Conservation (phyloP, 2,113 vertebrate genomes). For the Columba janthina region DNA sequence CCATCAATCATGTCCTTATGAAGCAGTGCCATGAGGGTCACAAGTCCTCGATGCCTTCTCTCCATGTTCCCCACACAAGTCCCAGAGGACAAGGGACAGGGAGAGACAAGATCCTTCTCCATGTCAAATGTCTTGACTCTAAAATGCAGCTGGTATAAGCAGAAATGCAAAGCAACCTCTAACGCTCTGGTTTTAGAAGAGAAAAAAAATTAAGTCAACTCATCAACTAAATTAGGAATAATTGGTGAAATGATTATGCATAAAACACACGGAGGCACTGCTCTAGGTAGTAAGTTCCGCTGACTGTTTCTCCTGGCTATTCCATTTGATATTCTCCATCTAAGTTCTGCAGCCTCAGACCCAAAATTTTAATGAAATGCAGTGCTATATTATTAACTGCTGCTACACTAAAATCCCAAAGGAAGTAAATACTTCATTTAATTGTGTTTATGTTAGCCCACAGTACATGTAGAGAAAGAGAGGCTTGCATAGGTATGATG, state of each 20-base stretch:
- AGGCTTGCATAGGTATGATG: background rate
- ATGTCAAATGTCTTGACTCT: background rate
- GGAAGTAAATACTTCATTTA: conserved; percentile 56
- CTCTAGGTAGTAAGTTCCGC: conserved; percentile 25
- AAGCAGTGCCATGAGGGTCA: background rate
- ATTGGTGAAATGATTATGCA: conserved; percentile 38
- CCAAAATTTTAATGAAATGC: conserved; percentile 53
- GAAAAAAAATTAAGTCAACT: background rate
- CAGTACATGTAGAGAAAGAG: background rate
- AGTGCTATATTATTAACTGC: conserved; percentile 37
- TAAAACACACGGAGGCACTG: background rate
- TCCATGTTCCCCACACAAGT: background rate
- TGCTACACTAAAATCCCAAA: conserved; percentile 42
- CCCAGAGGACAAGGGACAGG: background rate
- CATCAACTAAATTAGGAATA: conserved; percentile 43
- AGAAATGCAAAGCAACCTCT: background rate
- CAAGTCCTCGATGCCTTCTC: background rate
- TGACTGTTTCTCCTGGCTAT: conserved; percentile 53
- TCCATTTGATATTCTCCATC: conserved; percentile 44
- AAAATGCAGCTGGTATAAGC: background rate
- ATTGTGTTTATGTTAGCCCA: conserved; percentile 36
- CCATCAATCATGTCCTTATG: background rate
- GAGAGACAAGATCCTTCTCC: background rate
- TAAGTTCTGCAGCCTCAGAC: conserved; percentile 42
- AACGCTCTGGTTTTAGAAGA: background rate